Evolutionary conservation across 2,113 vertebrate species (phyloP), one percentile per base, ranked within the genome.

Genomic region (Halcyon malimbica): DNA sequence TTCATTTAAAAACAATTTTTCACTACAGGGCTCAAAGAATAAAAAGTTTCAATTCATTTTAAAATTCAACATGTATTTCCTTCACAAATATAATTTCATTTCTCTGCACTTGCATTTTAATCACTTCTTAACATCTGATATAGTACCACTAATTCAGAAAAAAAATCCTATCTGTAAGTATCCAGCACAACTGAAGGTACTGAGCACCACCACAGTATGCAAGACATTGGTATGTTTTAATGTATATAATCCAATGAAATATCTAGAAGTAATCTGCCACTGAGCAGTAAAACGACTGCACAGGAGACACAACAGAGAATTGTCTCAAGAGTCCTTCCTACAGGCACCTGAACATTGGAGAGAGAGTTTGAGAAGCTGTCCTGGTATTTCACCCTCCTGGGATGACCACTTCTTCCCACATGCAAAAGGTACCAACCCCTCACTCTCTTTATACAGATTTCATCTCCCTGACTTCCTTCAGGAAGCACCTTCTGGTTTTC

Each of bases 1-100:
- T 91, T 91, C 37, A 95, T 92, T 89, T 94, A 90, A 97, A 94
- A 92, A 90, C 90, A 89, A 68, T 91, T 95, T 90, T 94, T 95
- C 77, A 93, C 57, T 73, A 90, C 69, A 46, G 2, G 5, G 37
- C 53, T 89, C 44, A 86, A 89, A 87, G 77, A 93, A 87, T 92
- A 94, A 95, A 76, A 92, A 93, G 29, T 56, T 92, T 33, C 25
- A 57, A 92, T 85, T 75, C 64, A 53, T 89, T 93, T 95, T 78
- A 87, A 94, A 96, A 92, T 57, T 37, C 57, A 89, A 76, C 28
- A 59, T 54, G 4, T 44, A 68, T 54, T 92, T 90, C 71, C 89
- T 91, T 73, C 29, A n/a, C 31, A 91, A 96, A 93, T 33, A 56
- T 48, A 2, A 1, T 54, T 86, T 94, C 5, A 63, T 86, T 87